A percentile compares a stretch with the other conserved stretches of the same genome.
These are phyloP conservation scores for Trichonephila clavata DNA, from an alignment of 1,140 invertebrate species.

Conservation along the genomic window DNA sequence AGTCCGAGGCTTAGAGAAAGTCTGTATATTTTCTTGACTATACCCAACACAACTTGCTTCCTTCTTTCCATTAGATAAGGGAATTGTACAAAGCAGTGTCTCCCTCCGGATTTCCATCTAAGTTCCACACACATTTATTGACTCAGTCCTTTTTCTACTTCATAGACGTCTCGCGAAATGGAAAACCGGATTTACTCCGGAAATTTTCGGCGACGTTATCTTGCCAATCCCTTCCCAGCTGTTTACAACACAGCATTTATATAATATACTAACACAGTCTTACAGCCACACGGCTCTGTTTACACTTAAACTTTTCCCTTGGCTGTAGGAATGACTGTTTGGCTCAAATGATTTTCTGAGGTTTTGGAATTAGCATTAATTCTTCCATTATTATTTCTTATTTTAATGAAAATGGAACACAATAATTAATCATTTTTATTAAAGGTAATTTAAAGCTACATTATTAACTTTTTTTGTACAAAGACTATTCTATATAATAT, in stretches of 20 bases:
- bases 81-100: neutral
- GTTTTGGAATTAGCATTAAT: too few relatives aligned
- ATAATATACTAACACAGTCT: neutral
- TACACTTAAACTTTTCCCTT: too few relatives aligned
- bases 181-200: conserved; percentile 8
- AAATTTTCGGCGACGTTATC: neutral
- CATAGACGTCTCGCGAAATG: neutral
- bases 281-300: neutral
- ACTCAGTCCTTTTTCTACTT: neutral
- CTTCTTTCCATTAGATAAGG: neutral
- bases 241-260: neutral
- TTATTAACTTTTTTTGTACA: too few relatives aligned
- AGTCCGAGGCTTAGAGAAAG: neutral
- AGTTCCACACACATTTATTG: conserved; percentile 14
- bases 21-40: neutral
- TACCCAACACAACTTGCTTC: neutral
- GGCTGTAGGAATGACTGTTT: too few relatives aligned
- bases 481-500: too few relatives aligned
- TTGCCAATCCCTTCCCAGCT: neutral
- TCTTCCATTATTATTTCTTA: too few relatives aligned
- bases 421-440: too few relatives aligned
- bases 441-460: too few relatives aligned
- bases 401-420: too few relatives aligned
- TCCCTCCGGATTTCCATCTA: conserved; percentile 20
- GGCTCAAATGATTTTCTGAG: too few relatives aligned